Base-by-base conservation (phyloP, 2,888 invertebrate species). In the Tiliacea aurago region DNA sequence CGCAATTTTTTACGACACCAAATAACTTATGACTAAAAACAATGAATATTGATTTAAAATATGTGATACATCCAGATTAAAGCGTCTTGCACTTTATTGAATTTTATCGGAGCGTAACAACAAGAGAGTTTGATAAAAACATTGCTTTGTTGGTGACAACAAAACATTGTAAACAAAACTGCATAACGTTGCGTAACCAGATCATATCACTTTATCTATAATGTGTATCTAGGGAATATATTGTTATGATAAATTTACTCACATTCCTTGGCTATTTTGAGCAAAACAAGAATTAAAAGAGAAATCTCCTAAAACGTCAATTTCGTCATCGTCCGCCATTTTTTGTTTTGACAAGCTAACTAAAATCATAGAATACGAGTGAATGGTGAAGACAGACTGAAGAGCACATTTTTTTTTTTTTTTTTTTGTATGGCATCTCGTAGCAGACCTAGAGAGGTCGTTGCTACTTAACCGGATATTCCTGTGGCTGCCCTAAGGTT, bases 241-340 rank as follows among this genome's bases (percentile, higher is more conserved):
- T 69, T 41, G 4, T 33, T 65, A 63, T 20, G 15, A 61, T 45
- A 72, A 33, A 69, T 74, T 78, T 79, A 96, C 97, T 96, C 91
- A 97, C 97, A 97, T 96, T 92, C 96, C 96, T 87, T 96, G 95
- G 87, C 95, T 97, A 88, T 96, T 97, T 93, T 97, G 97, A 59
- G 97, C 96, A 85, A 97, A 94, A 88, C 97, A 97, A 89, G 96
- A 97, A 94, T 97, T 97, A 91, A 97, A 96, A 81, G 97, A 97
- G 92, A 97, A 98, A 95, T 97, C 97, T 81, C 98, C 97, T 86
- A 98, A 95, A 90, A 98, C 95, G 94, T 98, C 98, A 90, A 98
- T 97, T 94, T 98, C 98, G 85, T 98, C 97, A 70, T 98, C 98
- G 84, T 97, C 97, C 87, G 97, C 97, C 97, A 97, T 97, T 88